Percentiles rank a stretch among this genome's conserved stretches.
These are phyloP conservation scores for Cephus cinctus DNA, from an alignment of 1,140 invertebrate genomes.

Conservation along the genomic window DNA sequence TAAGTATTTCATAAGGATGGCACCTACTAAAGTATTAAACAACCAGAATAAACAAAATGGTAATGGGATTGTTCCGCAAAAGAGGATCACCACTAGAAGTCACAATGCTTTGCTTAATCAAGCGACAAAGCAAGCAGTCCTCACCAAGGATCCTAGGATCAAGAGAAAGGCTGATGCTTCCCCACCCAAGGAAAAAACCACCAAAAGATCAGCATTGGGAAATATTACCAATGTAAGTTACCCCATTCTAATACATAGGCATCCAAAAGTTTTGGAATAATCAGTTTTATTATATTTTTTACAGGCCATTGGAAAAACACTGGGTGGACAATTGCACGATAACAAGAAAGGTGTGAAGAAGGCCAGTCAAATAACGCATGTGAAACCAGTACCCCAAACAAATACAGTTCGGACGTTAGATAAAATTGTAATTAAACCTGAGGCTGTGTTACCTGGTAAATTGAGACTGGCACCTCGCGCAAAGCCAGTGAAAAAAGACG, in stretches of 20 bases:
- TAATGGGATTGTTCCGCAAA: constrained; percentile 35
- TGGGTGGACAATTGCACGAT: constrained; percentile 33
- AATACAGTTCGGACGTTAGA: constrained; percentile 18
- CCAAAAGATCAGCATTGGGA: constrained; percentile 72
- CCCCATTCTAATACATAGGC: neutral
- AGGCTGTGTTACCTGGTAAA: constrained; percentile 24
- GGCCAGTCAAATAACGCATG: constrained; percentile 16
- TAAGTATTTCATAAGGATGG: constrained; percentile 46
- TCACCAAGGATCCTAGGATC: constrained; percentile 40
- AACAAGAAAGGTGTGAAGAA: constrained; percentile 37
- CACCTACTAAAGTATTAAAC: constrained; percentile 58
- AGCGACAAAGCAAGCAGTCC: constrained; percentile 25
- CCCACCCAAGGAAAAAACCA: constrained; percentile 47
- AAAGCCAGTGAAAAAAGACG: constrained; percentile 35
- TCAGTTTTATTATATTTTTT: constrained; percentile 10
- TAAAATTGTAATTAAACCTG: constrained; percentile 21
- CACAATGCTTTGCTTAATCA: constrained; percentile 34
- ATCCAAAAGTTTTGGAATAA: neutral
- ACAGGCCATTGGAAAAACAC: constrained; percentile 47
- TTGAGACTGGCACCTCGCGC: constrained; percentile 26
- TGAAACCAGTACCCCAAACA: constrained; percentile 21
- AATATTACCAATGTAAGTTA: constrained; percentile 72
- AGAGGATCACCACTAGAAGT: constrained; percentile 52
- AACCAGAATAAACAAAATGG: constrained; percentile 49
- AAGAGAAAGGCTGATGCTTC: constrained; percentile 59